These are phyloP conservation scores for Eudemis profundana DNA, from an alignment of 2,888 invertebrate species.

Conservation along the genomic window DNA sequence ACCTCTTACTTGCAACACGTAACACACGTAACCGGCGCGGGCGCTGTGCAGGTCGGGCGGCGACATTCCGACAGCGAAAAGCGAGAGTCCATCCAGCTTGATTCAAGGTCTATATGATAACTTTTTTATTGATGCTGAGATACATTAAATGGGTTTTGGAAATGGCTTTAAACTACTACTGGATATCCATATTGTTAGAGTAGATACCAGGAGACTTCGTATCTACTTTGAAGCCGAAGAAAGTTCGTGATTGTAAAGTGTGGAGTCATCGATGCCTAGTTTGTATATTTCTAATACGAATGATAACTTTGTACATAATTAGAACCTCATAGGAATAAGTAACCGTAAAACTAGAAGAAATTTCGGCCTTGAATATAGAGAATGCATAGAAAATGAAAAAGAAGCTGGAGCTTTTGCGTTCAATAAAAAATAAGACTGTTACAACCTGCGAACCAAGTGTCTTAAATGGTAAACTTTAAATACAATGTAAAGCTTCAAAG, in stretches of 20 bases:
- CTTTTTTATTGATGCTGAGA: not conserved
- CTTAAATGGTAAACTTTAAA: not conserved
- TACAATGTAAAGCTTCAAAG: not conserved
- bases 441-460: not conserved
- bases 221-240: too few species aligned
- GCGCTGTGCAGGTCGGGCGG: slow-evolving; percentile 55
- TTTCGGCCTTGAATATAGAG: not conserved
- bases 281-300: too few species aligned
- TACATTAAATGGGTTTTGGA: not conserved
- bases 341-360: not conserved
- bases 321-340: not conserved
- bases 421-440: not conserved
- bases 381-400: not conserved
- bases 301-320: not conserved
- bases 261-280: too few species aligned
- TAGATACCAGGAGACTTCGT: too few species aligned
- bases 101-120: slow-evolving; percentile 43
- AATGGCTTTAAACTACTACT: too few species aligned
- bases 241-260: too few species aligned
- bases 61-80: slow-evolving; percentile 71
- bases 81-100: slow-evolving; percentile 63
- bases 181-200: too few species aligned
- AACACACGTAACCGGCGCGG: slow-evolving; percentile 50
- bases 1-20: slow-evolving; percentile 45
- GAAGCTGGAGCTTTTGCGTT: not conserved